Conservation (phyloP, 2,888 invertebrate genomes). For the Steinernema carpocapsae region DNA sequence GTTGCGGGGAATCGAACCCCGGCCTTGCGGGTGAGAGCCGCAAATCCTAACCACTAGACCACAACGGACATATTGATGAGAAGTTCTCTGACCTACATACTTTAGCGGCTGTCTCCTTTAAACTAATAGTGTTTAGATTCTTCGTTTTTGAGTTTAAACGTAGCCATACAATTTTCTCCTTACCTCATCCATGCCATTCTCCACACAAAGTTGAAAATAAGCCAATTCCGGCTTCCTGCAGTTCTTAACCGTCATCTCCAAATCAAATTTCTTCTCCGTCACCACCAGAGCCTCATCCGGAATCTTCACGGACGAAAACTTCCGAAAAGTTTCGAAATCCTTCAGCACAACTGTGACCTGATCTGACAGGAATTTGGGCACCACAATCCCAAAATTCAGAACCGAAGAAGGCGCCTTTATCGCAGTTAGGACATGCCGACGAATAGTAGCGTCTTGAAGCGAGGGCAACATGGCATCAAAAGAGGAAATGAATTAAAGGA, state of each 20-base stretch:
- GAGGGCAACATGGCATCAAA: too few species aligned
- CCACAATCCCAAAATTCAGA: background rate
- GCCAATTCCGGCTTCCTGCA: background rate
- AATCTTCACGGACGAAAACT: background rate
- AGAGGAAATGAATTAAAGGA: too few species aligned
- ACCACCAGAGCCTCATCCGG: constrained; percentile 1
- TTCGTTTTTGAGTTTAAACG: too few species aligned
- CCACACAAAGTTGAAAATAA: constrained; percentile 7
- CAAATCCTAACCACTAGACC: too few species aligned
- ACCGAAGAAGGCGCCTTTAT: background rate
- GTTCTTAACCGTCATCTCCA: background rate
- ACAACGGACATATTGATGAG: too few species aligned
- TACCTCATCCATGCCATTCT: constrained; percentile 14
- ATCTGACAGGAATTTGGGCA: constrained; percentile 12
- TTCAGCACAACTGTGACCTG: background rate
- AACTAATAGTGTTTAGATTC: too few species aligned
- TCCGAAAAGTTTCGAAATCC: constrained; percentile 2
- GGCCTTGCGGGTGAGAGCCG: too few species aligned
- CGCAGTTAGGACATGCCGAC: background rate
- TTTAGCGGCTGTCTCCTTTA: too few species aligned
- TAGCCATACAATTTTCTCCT: too few species aligned
- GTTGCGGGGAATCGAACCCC: too few species aligned
- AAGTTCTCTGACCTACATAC: too few species aligned
- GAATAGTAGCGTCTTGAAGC: background rate
- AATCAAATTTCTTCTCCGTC: background rate